Conservation (phyloP, 2,797 vertebrate genomes). For the Sternotherus odoratus region DNA sequence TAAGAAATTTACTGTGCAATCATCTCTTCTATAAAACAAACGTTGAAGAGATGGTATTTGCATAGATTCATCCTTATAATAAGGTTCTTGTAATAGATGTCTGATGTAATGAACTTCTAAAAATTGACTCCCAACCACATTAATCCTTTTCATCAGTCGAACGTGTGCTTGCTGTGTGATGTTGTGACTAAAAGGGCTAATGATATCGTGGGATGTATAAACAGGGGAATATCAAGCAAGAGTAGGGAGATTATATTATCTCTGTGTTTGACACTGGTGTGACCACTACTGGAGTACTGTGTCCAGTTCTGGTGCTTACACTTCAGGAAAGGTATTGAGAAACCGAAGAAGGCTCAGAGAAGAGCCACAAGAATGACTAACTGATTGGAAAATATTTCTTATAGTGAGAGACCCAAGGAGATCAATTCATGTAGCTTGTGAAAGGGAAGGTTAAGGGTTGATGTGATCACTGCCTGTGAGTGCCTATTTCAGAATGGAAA, state of each 20-base stretch:
- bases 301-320: not conserved
- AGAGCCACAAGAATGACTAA: not conserved
- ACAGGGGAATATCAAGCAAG: not conserved
- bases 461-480: not conserved
- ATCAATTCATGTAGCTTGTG: not conserved
- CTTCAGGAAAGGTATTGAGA: not conserved
- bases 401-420: not conserved
- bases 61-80: constrained; percentile 61
- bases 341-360: not conserved
- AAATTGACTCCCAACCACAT: constrained; percentile 55
- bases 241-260: not conserved
- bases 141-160: constrained; percentile 35
- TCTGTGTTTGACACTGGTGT: not conserved
- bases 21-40: constrained; percentile 59
- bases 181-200: constrained; percentile 21
- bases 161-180: constrained; percentile 17
- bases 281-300: not conserved
- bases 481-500: no score
- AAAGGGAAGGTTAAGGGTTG: not conserved
- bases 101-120: constrained; percentile 51
- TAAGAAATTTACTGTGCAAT: constrained; percentile 39
- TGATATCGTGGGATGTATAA: not conserved
- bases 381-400: not conserved
- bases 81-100: constrained; percentile 53
- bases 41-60: constrained; percentile 58